A percentile compares a stretch with the other conserved stretches of the same genome.
phyloP scores from a whole-genome alignment of 1,140 invertebrate genomes.

The Phymorhynchus buccinoides region DNA sequence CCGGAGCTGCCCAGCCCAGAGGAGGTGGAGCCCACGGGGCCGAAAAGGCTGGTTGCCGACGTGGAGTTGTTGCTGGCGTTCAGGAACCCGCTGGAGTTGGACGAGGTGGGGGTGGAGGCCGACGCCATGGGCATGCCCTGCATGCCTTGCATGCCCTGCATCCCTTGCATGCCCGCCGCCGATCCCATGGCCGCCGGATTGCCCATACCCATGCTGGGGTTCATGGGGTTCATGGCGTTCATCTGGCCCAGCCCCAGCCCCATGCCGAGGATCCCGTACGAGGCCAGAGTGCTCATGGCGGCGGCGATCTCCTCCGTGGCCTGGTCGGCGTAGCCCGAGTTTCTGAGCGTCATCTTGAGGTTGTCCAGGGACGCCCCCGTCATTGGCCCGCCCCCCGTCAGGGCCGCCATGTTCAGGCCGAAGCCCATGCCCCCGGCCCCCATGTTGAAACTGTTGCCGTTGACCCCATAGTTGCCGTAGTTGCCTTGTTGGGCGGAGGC shows the following conservation, averaged over 20 bases:
- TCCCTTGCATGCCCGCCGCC: constrained; percentile 24
- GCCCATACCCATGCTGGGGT: constrained; percentile 44
- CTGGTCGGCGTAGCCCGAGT: constrained; percentile 89
- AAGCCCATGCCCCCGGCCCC: constrained; percentile 54
- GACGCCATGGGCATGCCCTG: constrained; percentile 59
- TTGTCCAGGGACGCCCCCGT: constrained; percentile 76
- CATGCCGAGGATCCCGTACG: constrained; percentile 93
- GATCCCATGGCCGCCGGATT: constrained; percentile 30
- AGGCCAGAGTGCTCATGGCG: constrained; percentile 91
- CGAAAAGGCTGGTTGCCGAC: constrained; percentile 66
- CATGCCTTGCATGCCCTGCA: constrained; percentile 55
- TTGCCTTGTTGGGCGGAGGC: no score
- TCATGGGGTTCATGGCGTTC: constrained; percentile 59
- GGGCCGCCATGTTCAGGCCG: constrained; percentile 81
- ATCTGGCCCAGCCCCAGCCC: constrained; percentile 82
- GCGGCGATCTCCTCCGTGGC: constrained; percentile 90
- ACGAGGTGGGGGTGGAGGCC: constrained; percentile 49
- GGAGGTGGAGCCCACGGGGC: constrained; percentile 70
- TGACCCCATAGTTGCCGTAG: constrained; percentile 47
- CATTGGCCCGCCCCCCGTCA: constrained; percentile 79
- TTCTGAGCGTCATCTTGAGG: constrained; percentile 83
- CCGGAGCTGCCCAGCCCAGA: constrained; percentile 66
- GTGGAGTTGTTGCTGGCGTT: constrained; percentile 66
- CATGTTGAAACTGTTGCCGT: constrained; percentile 54
- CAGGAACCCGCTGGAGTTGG: constrained; percentile 58